Conservation (phyloP, 2,888 invertebrate genomes). For the Campopleginae sp. region DNA sequence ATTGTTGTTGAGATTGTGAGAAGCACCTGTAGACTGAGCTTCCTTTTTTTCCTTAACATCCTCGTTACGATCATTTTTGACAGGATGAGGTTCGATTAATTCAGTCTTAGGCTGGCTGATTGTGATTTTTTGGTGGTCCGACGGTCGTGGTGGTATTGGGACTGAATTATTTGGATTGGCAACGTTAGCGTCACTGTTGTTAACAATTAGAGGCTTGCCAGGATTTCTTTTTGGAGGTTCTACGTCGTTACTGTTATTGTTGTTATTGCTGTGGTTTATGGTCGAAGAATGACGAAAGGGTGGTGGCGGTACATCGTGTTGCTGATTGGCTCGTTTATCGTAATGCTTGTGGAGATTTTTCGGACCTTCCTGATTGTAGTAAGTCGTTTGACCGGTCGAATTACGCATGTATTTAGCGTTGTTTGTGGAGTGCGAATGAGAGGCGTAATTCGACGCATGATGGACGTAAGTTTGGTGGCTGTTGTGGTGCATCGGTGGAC, state of each 20-base stretch:
- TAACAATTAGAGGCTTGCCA: conserved; percentile 25
- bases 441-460: conserved; percentile 68
- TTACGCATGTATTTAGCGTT: conserved; percentile 83
- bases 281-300: conserved; percentile 63
- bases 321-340: conserved; percentile 74
- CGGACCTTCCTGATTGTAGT: conserved; percentile 83
- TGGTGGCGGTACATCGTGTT: conserved; percentile 53
- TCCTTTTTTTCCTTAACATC: conserved; percentile 47
- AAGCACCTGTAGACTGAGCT: neutral
- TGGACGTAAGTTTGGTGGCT: conserved; percentile 76
- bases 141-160: conserved; percentile 5
- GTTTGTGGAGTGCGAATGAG: conserved; percentile 77
- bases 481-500: conserved; percentile 74
- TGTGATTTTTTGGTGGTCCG: conserved; percentile 44
- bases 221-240: conserved; percentile 72
- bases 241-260: conserved; percentile 77
- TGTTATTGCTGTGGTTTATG: conserved; percentile 62
- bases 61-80: conserved; percentile 39
- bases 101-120: conserved; percentile 42
- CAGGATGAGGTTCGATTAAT: neutral
- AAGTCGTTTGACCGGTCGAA: conserved; percentile 74
- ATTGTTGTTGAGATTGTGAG: conserved; percentile 1
- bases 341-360: conserved; percentile 71
- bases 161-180: conserved; percentile 13
- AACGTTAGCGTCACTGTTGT: conserved; percentile 20